phyloP scores from a whole-genome alignment of 2,797 vertebrate genomes.

The Gorsachius magnificus region DNA sequence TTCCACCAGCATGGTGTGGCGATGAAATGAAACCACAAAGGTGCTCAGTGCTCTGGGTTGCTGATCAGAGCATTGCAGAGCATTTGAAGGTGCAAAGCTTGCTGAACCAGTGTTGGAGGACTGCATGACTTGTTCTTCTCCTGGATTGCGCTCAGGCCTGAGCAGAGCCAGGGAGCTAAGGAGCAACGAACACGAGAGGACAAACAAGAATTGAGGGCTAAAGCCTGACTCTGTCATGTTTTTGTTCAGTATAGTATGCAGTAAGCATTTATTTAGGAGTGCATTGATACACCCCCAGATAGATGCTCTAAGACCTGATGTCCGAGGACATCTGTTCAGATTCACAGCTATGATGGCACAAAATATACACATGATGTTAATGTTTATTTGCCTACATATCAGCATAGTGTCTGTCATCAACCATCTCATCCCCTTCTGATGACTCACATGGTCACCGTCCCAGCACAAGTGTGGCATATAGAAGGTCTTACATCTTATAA shows the following conservation, averaged over 20 bases:
- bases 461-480: neutral
- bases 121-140: neutral
- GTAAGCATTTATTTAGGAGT: neutral
- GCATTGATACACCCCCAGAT: neutral
- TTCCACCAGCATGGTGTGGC: neutral
- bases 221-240: neutral
- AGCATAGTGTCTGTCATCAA: neutral
- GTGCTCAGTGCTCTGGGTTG: neutral
- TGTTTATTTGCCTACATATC: neutral
- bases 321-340: neutral
- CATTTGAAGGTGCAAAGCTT: neutral
- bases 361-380: neutral
- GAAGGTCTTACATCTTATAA: neutral
- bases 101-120: neutral
- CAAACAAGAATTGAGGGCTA: neutral
- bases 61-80: rapidly evolving
- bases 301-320: neutral
- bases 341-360: neutral
- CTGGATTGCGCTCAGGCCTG: neutral
- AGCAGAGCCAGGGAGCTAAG: neutral
- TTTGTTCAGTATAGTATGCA: neutral
- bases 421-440: neutral
- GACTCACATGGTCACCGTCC: neutral
- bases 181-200: neutral
- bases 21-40: neutral